Evolutionary conservation across 1,140 invertebrate genomes (phyloP).

Genomic region (honey bee (Apis mellifera)): DNA sequence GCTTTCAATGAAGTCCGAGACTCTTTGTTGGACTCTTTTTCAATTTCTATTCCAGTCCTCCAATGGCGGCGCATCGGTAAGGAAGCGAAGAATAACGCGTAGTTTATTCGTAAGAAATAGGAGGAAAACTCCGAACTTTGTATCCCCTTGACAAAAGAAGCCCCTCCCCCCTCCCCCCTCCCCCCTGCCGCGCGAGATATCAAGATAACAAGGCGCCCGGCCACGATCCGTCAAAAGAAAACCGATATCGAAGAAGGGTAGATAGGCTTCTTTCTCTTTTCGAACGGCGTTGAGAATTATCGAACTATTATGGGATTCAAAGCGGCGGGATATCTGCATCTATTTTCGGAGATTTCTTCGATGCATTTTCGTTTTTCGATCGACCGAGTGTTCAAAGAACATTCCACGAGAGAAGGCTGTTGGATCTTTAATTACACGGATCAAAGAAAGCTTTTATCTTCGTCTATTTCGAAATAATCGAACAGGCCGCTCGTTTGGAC

Average conservation of each 20-base stretch:
- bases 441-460: constrained; percentile 9
- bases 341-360: constrained; percentile 37
- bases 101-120: constrained; percentile 3
- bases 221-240: not conserved
- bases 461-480: not conserved
- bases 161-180: too few relatives aligned
- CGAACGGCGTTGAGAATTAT: constrained; percentile 3
- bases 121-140: constrained; percentile 14
- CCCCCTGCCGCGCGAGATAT: too few relatives aligned
- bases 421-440: not conserved
- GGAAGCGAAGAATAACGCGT: constrained; percentile 2
- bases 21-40: not conserved
- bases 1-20: not conserved
- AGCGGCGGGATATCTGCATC: not conserved
- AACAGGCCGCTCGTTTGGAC: not conserved
- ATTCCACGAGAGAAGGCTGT: not conserved
- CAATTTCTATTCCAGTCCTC: not conserved
- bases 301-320: constrained; percentile 30
- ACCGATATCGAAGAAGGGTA: constrained; percentile 21
- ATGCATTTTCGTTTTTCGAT: not conserved
- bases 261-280: not conserved
- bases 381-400: constrained; percentile 26
- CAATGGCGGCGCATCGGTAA: too few relatives aligned
- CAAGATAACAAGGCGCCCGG: constrained; percentile 8
- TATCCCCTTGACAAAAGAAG: constrained; percentile 23